Evolutionary conservation across 2,797 vertebrate species (phyloP).

Genomic region (Gadopsis marmoratus): DNA sequence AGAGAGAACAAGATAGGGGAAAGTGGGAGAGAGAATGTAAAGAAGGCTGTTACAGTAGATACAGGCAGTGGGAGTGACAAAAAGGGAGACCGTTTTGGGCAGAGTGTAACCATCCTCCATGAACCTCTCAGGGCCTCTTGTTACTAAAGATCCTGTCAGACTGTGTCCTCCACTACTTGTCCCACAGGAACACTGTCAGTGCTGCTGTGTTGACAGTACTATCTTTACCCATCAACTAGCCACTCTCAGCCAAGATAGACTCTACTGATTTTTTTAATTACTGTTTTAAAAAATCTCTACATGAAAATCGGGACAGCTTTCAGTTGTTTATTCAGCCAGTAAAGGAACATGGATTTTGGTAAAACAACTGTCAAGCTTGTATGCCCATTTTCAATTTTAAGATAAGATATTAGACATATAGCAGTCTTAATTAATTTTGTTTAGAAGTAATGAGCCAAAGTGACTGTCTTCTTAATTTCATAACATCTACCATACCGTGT

Average conservation of each 20-base stretch:
- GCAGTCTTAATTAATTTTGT: not conserved
- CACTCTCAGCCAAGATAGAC: conserved; percentile 6
- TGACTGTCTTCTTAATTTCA: not conserved
- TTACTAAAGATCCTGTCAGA: conserved; percentile 71
- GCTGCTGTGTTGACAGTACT: conserved; percentile 37
- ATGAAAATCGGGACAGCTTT: conserved; percentile 7
- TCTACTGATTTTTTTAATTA: conserved; percentile 28
- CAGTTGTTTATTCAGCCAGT: not conserved
- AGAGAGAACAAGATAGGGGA: not conserved
- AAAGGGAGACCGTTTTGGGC: conserved; percentile 30
- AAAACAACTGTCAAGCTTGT: conserved; percentile 7
- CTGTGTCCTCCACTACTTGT: conserved; percentile 35
- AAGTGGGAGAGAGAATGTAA: not conserved
- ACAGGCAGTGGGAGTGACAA: conserved; percentile 19
- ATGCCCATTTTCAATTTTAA: not conserved
- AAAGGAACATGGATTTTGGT: conserved; percentile 10
- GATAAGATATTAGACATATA: too few species aligned
- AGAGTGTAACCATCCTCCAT: conserved; percentile 48
- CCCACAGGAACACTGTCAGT: conserved; percentile 55
- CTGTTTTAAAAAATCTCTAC: conserved; percentile 7
- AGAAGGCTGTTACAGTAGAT: not conserved
- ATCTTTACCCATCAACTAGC: conserved; percentile 16
- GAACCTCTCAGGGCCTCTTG: conserved; percentile 66
- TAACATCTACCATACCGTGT: not conserved
- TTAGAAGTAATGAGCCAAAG: not conserved